Percentiles rank a stretch among this genome's conserved stretches.
Conservation (phyloP, 2,888 invertebrate species). For the Oscheius sp. region DNA sequence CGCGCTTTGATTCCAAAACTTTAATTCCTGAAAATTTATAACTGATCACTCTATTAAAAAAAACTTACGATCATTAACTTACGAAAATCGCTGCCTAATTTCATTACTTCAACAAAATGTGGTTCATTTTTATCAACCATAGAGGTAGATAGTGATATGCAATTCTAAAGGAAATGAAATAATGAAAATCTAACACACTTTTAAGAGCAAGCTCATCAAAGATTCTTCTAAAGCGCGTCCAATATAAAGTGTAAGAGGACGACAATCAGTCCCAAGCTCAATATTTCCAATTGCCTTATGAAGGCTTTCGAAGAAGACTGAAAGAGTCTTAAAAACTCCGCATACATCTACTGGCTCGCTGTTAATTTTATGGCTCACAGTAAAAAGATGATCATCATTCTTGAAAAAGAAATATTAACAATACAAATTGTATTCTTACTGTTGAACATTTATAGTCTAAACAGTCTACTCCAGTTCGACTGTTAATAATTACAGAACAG, state of each 20-base stretch:
- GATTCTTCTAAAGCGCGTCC: slow-evolving; percentile 9
- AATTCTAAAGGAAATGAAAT: background rate
- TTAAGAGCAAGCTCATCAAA: slow-evolving; percentile 1
- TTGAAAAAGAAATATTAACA: too few relatives aligned
- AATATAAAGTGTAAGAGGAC: background rate
- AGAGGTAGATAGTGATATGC: slow-evolving; percentile 19
- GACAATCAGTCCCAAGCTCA: slow-evolving; percentile 1
- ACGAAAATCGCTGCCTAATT: slow-evolving; percentile 18
- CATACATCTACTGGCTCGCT: background rate
- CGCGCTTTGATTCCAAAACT: slow-evolving; percentile 38
- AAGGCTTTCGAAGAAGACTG: slow-evolving; percentile 7
- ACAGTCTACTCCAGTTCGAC: background rate
- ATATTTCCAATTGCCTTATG: background rate
- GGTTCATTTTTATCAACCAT: slow-evolving; percentile 23
- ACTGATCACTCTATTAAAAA: background rate
- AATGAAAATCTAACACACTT: background rate
- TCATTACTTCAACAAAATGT: slow-evolving; percentile 1
- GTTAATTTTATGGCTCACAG: background rate
- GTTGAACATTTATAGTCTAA: background rate
- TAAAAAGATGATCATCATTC: background rate
- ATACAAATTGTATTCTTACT: background rate
- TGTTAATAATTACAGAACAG: slow-evolving; percentile 16
- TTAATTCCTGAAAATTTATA: slow-evolving; percentile 12
- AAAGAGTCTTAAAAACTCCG: background rate
- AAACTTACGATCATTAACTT: slow-evolving; percentile 15